Evolutionary conservation across 2,113 vertebrate genomes (phyloP), one percentile per base, ranked within the genome.

Genomic region (Benitochromis conjunctus): DNA sequence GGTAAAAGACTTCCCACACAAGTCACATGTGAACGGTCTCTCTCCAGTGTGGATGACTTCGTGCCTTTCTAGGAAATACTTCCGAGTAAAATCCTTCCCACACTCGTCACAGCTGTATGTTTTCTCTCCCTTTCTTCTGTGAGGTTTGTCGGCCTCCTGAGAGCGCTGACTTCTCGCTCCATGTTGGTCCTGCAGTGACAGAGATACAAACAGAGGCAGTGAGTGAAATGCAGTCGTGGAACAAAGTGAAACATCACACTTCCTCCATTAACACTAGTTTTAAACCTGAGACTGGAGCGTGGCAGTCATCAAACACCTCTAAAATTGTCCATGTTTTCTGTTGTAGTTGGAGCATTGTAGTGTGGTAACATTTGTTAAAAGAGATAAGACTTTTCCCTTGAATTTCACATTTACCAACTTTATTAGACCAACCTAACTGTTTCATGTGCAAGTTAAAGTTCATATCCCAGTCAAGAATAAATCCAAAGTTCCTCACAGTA

Each of bases 101-200:
- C 62, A 69, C 36, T 69, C n/a, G 0, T 69, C 62, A 69, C 62
- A 69, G 62, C 3, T 43, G 62, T 69, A 24, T 3, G 0, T 41
- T 24, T 41, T 69, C 12, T 24, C 62, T 4, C 1, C 1, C 12
- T 2, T 69, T 41, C 62, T 69, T 21, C 62, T 69, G 36, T 69
- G 7, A 69, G 36, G 12, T 69, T 0, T 66, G 36, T 66, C 0
- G 19, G n/a, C 0, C 62, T 41, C 62, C 62, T 24, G 62, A 14
- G 36, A 69, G 0, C 1, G 7, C 62, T 9, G 36, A 69, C 62
- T 14, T 41, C 62, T 69, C 2, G 36, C 11, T 43, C 2, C 12
- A 24, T 14, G 62, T 69, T 43, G 36, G 62, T 69, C 4, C 62
- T 69, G 62, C 62, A 69, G 62, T 66, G 62, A 66, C 34, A 66